phyloP scores from a whole-genome alignment of 2,888 invertebrate genomes.

The Tinea trinotella region DNA sequence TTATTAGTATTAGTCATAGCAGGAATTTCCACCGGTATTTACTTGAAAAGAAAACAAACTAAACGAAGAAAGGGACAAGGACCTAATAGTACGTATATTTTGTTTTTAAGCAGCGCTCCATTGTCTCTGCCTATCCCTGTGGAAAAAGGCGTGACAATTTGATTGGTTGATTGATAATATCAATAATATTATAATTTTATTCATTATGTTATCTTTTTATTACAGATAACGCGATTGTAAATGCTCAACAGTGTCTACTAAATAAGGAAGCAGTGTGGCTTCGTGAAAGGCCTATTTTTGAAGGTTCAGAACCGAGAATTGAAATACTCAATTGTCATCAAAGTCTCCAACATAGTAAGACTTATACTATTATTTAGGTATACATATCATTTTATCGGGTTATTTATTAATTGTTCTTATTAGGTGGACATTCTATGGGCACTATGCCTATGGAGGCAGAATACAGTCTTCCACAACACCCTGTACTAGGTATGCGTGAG shows the following conservation, averaged over 20 bases:
- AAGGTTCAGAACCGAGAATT: slow-evolving; percentile 60
- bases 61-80: slow-evolving; percentile 60
- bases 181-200: background rate
- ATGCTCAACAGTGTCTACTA: slow-evolving; percentile 60
- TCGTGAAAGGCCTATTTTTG: slow-evolving; percentile 55
- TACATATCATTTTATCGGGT: slow-evolving; percentile 13
- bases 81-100: slow-evolving; percentile 35
- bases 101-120: too few species aligned
- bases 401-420: too few species aligned
- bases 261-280: slow-evolving; percentile 66
- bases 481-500: slow-evolving; percentile 47
- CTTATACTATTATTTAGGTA: background rate
- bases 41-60: slow-evolving; percentile 47
- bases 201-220: background rate
- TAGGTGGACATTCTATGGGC: slow-evolving; percentile 53
- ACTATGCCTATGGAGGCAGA: slow-evolving; percentile 64
- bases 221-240: slow-evolving; percentile 50
- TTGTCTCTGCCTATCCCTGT: too few species aligned
- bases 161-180: background rate
- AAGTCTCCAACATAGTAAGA: slow-evolving; percentile 52
- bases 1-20: slow-evolving; percentile 53
- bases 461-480: slow-evolving; percentile 60
- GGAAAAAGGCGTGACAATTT: too few species aligned
- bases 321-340: slow-evolving; percentile 64
- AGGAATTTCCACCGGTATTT: slow-evolving; percentile 52